Base-by-base conservation (phyloP, 2,888 invertebrate genomes). In the Drosophila quinaria region DNA sequence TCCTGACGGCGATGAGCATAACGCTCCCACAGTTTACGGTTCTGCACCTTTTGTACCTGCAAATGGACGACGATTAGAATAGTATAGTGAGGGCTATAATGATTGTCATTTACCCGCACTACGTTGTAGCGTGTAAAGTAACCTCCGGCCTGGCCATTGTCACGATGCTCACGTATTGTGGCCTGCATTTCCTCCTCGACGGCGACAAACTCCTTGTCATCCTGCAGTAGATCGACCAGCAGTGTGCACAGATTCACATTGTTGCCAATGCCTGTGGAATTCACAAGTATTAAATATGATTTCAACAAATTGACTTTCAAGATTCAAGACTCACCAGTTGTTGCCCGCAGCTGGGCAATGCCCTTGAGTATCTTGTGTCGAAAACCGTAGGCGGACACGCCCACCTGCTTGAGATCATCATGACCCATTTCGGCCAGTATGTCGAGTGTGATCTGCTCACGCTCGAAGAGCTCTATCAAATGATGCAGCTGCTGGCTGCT, bases 151-250 rank as follows among this genome's bases (percentile, higher is more conserved):
- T 96, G 96, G 2, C 97, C 97, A 91, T 96, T 97, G 91, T 99
- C 99, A 41, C 98, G 94, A 92, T 99, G 99, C 90, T 97, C 97
- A 51, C 98, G 94, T 74, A 99, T 97, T 0, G 98, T 97, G 31
- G 96, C 96, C 91, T 99, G 98, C 98, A 99, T 97, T 94, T 98
- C 98, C 81, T 98, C 96, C 92, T 98, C 98, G 0, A 99, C 97
- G 22, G 98, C 96, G 59, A 96, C 94, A 93, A 96, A 97, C 93
- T 99, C 99, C 91, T 96, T 94, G 91, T 97, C 97, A 77, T 97
- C 96, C 0, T 95, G 94, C 31, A 95, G 91, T 41, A 99, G 94
- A 92, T 99, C 98, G 15, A 98, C 96, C 41, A 99, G 94, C 3
- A 98, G 94, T 0, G 98, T 98, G 47, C 97, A 96, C 15, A 97